Conservation (phyloP, 2,888 invertebrate genomes). For the Diarsia dahlii region DNA sequence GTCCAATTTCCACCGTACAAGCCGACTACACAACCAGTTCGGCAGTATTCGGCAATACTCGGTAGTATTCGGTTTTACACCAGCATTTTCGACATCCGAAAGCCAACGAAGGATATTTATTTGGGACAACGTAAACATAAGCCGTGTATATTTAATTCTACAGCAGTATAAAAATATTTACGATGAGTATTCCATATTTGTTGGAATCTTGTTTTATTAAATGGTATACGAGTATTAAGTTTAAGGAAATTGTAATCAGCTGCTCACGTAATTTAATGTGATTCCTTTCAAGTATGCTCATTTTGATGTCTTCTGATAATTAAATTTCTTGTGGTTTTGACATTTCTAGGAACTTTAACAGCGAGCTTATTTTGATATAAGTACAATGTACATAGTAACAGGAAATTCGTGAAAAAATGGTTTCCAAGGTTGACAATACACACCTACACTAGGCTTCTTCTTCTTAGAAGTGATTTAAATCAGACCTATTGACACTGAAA, state of each 20-base stretch:
- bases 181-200: not conserved
- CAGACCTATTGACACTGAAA: not conserved
- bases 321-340: not conserved
- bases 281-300: not conserved
- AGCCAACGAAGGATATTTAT: constrained; percentile 27
- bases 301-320: not conserved
- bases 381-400: not conserved
- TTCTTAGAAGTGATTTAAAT: not conserved
- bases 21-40: not conserved
- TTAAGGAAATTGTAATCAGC: not conserved
- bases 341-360: not conserved
- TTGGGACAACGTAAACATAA: constrained; percentile 24
- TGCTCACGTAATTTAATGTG: not conserved
- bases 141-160: constrained; percentile 38
- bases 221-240: not conserved
- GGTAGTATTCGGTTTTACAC: not conserved
- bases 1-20: not conserved
- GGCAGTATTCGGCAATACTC: not conserved
- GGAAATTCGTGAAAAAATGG: not conserved
- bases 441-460: no score
- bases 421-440: not conserved
- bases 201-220: constrained; percentile 1
- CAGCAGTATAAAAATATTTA: constrained; percentile 20
- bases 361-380: not conserved
- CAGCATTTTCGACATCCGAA: not conserved